phyloP scores from a whole-genome alignment of 2,113 vertebrate species.

The Sturnira hondurensis region DNA sequence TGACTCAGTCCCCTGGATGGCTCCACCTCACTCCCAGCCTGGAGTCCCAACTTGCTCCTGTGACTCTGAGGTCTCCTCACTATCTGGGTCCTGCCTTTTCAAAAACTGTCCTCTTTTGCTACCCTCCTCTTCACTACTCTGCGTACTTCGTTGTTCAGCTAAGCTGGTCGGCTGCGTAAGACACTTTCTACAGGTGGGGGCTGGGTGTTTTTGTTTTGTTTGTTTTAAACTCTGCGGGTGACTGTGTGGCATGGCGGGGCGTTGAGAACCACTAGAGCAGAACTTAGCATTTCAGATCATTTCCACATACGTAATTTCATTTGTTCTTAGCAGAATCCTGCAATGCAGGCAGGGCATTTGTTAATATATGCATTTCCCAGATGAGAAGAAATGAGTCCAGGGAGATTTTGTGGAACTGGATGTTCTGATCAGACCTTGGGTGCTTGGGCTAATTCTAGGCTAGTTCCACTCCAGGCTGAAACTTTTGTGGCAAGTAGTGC shows the following conservation, averaged over 20 bases:
- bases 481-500: neutral
- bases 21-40: neutral
- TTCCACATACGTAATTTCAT: neutral
- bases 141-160: neutral
- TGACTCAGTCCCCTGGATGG: neutral
- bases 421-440: neutral
- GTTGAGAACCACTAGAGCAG: neutral
- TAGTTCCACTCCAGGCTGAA: neutral
- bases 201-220: neutral
- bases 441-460: neutral
- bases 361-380: neutral
- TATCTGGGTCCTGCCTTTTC: neutral
- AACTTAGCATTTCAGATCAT: neutral
- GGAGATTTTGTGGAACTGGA: neutral
- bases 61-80: neutral
- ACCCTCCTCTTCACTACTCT: neutral
- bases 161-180: neutral
- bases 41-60: neutral
- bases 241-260: neutral
- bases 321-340: neutral
- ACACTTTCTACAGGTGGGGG: neutral
- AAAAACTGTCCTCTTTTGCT: neutral
- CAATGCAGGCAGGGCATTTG: neutral
- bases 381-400: neutral
- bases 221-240: neutral